Percentiles rank a stretch among this genome's conserved stretches.
Conservation (phyloP, 2,113 vertebrate genomes). For the Mandrillus leucophaeus region DNA sequence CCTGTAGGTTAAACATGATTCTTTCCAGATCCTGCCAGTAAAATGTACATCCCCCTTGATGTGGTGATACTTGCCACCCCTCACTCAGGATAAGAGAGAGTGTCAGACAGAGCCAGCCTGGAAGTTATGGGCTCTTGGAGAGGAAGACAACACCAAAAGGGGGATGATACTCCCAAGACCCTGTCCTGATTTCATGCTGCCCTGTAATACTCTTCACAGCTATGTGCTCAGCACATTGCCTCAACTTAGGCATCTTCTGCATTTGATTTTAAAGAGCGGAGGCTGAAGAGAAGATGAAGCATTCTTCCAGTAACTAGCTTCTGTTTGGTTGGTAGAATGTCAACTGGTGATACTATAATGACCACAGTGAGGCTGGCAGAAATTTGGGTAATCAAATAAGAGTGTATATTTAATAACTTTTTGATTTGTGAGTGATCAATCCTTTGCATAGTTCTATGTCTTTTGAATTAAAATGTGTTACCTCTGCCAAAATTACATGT, state of each 20-base stretch:
- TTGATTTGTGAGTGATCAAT: neutral
- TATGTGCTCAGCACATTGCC: accelerated
- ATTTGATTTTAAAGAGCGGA: neutral
- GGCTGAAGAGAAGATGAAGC: neutral
- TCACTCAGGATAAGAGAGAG: neutral
- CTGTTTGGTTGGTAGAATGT: neutral
- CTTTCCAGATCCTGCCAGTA: slow-evolving; percentile 57
- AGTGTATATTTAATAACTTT: neutral
- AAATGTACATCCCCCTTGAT: neutral
- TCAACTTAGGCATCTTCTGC: neutral
- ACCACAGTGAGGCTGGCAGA: neutral
- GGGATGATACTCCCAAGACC: accelerated
- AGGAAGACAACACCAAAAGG: neutral
- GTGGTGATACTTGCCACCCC: neutral
- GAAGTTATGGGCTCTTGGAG: neutral
- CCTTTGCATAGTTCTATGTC: neutral
- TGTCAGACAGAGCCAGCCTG: neutral
- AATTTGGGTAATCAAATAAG: neutral
- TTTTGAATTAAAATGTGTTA: slow-evolving; percentile 3
- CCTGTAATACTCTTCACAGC: neutral
- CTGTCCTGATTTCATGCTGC: accelerated
- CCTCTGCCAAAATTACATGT: neutral
- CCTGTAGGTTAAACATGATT: neutral
- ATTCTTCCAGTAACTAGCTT: neutral
- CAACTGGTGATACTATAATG: neutral